Conservation (phyloP, 2,797 vertebrate species). For the Falco berigora region DNA sequence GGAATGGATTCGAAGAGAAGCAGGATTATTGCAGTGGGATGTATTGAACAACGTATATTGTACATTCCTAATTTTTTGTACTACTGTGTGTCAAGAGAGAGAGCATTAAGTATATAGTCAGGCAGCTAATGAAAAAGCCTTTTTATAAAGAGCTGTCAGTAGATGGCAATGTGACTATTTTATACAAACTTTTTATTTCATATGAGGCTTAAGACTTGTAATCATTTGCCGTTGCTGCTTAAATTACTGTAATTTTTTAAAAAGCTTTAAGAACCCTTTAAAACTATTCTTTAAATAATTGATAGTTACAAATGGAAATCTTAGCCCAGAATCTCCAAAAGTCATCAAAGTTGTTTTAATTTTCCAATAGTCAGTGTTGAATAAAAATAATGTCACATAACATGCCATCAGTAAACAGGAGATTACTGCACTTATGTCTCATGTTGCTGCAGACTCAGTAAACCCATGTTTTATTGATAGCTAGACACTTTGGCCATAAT, state of each 20-base stretch:
- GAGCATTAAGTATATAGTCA: constrained; percentile 24
- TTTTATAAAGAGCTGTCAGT: constrained; percentile 71
- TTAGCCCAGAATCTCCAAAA: constrained; percentile 70
- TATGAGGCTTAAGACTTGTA: constrained; percentile 36
- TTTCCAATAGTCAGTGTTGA: constrained; percentile 63
- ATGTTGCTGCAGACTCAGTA: background rate
- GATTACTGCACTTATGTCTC: background rate
- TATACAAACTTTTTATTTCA: constrained; percentile 45
- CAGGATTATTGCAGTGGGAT: constrained; percentile 49
- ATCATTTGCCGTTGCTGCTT: constrained; percentile 63
- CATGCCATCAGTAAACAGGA: constrained; percentile 41
- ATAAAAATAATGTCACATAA: constrained; percentile 65
- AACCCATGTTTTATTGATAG: constrained; percentile 25
- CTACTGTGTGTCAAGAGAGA: background rate
- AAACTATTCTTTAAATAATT: constrained; percentile 78
- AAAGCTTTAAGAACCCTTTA: constrained; percentile 63
- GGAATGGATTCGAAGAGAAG: constrained; percentile 33
- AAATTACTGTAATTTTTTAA: constrained; percentile 64
- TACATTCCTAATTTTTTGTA: background rate
- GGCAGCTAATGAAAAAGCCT: constrained; percentile 31
- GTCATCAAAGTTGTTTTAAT: constrained; percentile 72
- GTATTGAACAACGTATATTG: background rate
- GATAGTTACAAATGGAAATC: constrained; percentile 76
- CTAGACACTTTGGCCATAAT: background rate
- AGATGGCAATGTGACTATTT: constrained; percentile 81